A percentile compares a stretch with the other conserved stretches of the same genome.
phyloP scores from a whole-genome alignment of 2,797 vertebrate genomes.

The Coilia nasus region DNA sequence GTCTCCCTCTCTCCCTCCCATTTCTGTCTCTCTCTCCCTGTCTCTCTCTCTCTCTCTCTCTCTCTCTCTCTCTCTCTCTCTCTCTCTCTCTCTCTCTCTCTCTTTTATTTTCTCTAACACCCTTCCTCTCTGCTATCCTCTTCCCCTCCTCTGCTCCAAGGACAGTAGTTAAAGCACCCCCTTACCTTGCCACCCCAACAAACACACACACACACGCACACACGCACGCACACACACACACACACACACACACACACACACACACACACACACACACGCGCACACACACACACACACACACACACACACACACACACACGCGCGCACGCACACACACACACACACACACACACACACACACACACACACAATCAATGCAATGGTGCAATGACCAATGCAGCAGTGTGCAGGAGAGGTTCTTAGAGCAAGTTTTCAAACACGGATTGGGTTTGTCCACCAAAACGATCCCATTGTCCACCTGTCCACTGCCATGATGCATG shows the following conservation, averaged over 20 bases:
- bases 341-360: too few relatives aligned
- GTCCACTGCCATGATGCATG: background rate
- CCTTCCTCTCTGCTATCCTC: background rate
- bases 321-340: too few relatives aligned
- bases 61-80: too few relatives aligned
- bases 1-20: too few relatives aligned
- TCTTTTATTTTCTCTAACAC: background rate
- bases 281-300: too few relatives aligned
- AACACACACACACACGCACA: too few relatives aligned
- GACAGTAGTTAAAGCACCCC: background rate
- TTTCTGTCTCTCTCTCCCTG: background rate
- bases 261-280: too few relatives aligned
- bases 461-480: conserved; percentile 1
- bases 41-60: background rate
- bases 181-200: background rate
- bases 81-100: background rate
- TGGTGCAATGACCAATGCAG: background rate
- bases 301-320: too few relatives aligned
- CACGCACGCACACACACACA: too few relatives aligned
- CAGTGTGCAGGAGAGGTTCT: background rate
- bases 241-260: too few relatives aligned
- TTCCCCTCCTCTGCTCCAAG: background rate
- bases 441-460: conserved; percentile 10
- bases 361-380: too few relatives aligned
- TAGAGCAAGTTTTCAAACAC: conserved; percentile 5